Percentiles rank a stretch among this genome's conserved stretches.
Conservation (phyloP, 2,888 invertebrate genomes). For the Brachypterus glaber region DNA sequence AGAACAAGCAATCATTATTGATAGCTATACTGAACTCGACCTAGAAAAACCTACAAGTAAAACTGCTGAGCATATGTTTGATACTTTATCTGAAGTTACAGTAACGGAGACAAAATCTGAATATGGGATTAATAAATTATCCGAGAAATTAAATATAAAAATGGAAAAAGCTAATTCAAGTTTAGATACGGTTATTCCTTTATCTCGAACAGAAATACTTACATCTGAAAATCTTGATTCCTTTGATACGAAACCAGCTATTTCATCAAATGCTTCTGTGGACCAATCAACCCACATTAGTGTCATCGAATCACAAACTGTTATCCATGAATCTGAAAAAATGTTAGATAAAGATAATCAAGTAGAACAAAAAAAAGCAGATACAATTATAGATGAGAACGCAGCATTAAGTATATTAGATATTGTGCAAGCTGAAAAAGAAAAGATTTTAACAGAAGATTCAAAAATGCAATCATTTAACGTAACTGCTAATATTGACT, state of each 20-base stretch:
- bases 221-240: conserved; percentile 27
- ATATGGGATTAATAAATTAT: conserved; percentile 36
- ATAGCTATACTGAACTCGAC: too few relatives aligned
- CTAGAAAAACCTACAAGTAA: conserved; percentile 47
- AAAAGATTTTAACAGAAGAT: too few relatives aligned
- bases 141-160: conserved; percentile 22
- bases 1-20: conserved; percentile 21
- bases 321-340: conserved; percentile 42
- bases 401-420: conserved; percentile 37
- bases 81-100: conserved; percentile 48
- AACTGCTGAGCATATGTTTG: conserved; percentile 44
- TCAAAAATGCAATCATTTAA: too few relatives aligned
- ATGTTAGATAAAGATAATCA: conserved; percentile 30
- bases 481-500: too few relatives aligned
- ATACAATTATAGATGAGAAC: conserved; percentile 37
- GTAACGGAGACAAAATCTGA: conserved; percentile 40
- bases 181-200: conserved; percentile 34
- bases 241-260: conserved; percentile 26
- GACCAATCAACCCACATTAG: conserved; percentile 41
- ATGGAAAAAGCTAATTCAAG: conserved; percentile 31
- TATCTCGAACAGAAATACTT: conserved; percentile 32
- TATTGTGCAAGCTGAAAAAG: conserved; percentile 28
- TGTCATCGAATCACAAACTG: conserved; percentile 37
- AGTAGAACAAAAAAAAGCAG: conserved; percentile 36
- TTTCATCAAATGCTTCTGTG: conserved; percentile 29